phyloP scores from a whole-genome alignment of 2,888 invertebrate genomes.

The Brenthis ino region DNA sequence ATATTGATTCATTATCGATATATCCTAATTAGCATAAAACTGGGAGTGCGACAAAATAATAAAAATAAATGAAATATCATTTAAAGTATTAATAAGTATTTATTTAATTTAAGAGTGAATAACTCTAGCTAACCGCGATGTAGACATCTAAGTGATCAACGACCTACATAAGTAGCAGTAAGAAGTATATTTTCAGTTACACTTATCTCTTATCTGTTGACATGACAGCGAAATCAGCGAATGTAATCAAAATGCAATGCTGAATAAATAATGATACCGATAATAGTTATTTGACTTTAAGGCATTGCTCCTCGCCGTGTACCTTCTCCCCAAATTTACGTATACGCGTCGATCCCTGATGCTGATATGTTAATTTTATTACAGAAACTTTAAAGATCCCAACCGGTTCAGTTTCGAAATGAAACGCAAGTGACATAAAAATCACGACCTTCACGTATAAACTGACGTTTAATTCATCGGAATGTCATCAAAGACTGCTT shows the following conservation, averaged over 20 bases:
- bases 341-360: conserved; percentile 57
- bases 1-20: conserved; percentile 9
- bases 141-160: conserved; percentile 24
- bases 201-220: conserved; percentile 32
- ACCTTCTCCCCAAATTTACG: conserved; percentile 45
- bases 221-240: conserved; percentile 36
- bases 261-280: conserved; percentile 26
- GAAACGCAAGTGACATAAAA: conserved; percentile 73
- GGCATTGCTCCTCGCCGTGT: conserved; percentile 46
- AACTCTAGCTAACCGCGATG: neutral
- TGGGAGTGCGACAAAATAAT: neutral
- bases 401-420: conserved; percentile 77
- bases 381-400: conserved; percentile 71
- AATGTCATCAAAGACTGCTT: conserved; percentile 50
- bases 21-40: neutral
- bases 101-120: too few relatives aligned
- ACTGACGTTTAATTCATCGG: conserved; percentile 51
- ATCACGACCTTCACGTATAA: conserved; percentile 64
- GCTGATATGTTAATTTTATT: conserved; percentile 79
- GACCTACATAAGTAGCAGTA: conserved; percentile 24
- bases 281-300: conserved; percentile 25
- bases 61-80: conserved; percentile 6
- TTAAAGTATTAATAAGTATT: too few relatives aligned
- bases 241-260: conserved; percentile 40
- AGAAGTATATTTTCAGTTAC: conserved; percentile 18